These are phyloP conservation scores for Rynchops niger DNA, from an alignment of 2,113 vertebrate genomes.

Conservation along the genomic window DNA sequence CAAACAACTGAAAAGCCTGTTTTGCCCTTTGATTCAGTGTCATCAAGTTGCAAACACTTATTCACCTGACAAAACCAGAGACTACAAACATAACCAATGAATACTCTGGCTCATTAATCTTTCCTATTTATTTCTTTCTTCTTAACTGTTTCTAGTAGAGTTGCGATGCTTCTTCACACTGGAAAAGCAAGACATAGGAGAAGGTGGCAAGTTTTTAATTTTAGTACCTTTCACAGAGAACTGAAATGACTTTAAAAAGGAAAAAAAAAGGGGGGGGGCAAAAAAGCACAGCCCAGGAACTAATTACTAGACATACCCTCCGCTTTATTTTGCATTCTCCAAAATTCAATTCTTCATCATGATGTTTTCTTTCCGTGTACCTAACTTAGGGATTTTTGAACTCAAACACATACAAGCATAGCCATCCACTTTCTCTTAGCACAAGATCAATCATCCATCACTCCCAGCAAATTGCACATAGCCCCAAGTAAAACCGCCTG, in stretches of 20 bases:
- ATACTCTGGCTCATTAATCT: background rate
- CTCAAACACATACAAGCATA: background rate
- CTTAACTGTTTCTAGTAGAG: background rate
- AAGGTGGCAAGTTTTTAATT: background rate
- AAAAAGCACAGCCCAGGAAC: background rate
- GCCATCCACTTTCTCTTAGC: background rate
- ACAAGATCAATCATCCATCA: constrained; percentile 3
- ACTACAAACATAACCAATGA: background rate
- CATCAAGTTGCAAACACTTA: background rate
- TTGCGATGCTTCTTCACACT: background rate
- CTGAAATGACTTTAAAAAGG: background rate
- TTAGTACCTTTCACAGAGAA: background rate
- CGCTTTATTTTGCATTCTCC: background rate
- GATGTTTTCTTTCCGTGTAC: background rate
- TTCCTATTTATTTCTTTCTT: background rate
- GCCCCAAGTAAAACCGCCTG: background rate
- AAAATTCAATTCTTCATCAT: background rate
- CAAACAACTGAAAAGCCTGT: background rate
- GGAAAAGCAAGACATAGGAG: background rate
- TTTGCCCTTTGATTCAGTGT: background rate
- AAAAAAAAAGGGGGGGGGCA: too few relatives aligned
- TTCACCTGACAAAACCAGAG: background rate
- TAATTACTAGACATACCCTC: background rate
- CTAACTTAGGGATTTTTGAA: background rate
- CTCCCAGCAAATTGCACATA: background rate